A percentile compares a stretch with the other conserved stretches of the same genome.
phyloP scores from a whole-genome alignment of 2,888 invertebrate species.

The Cylindroiulus punctatus region DNA sequence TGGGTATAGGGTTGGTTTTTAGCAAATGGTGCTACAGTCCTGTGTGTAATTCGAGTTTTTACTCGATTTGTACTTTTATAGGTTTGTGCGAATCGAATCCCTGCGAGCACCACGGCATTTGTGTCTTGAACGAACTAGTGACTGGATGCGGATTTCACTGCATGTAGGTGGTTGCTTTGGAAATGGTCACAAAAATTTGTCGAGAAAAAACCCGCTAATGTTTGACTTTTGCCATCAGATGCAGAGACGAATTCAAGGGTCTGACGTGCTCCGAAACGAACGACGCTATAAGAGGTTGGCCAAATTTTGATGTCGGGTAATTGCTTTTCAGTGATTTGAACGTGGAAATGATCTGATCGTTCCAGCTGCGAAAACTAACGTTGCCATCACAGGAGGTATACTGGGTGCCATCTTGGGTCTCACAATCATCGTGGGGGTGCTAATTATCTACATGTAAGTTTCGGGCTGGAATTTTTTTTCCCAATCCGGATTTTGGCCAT shows the following conservation, averaged over 20 bases:
- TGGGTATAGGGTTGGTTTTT: too few relatives aligned
- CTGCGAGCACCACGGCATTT: slow-evolving; percentile 44
- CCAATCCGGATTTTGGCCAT: too few relatives aligned
- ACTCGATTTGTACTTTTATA: neutral
- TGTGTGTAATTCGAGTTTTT: neutral
- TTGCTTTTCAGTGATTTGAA: too few relatives aligned
- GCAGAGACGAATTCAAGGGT: slow-evolving; percentile 5
- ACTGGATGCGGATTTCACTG: slow-evolving; percentile 36
- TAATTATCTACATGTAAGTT: neutral
- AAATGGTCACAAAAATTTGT: too few relatives aligned
- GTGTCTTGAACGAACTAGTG: neutral
- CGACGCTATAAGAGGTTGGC: neutral
- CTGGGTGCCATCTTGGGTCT: slow-evolving; percentile 20
- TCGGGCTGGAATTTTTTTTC: neutral
- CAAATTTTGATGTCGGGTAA: neutral
- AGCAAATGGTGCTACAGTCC: too few relatives aligned
- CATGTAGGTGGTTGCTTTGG: neutral
- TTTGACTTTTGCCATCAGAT: too few relatives aligned
- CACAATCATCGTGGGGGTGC: neutral
- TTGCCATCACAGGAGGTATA: slow-evolving; percentile 31
- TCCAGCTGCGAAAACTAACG: slow-evolving; percentile 33
- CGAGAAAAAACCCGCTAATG: too few relatives aligned
- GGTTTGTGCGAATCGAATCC: slow-evolving; percentile 50
- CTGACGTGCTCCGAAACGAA: neutral
- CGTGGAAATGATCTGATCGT: neutral